phyloP scores from a whole-genome alignment of 2,113 vertebrate species.

The Muntiacus muntjak region DNA sequence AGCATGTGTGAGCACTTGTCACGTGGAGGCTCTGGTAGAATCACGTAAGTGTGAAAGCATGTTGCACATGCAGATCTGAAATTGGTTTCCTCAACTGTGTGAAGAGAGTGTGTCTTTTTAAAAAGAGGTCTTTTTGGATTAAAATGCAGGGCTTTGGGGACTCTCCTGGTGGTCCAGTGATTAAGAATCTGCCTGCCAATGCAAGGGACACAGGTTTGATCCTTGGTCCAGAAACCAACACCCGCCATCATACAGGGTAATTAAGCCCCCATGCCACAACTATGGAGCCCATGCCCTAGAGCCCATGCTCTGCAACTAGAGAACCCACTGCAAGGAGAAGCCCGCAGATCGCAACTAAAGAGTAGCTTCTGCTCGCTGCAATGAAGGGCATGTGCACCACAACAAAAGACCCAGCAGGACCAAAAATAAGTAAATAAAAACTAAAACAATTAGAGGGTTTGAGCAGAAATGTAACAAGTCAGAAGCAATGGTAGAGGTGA shows the following conservation, averaged over 20 bases:
- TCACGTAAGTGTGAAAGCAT: background rate
- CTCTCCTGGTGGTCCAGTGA: background rate
- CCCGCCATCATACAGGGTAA: background rate
- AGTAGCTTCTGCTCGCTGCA: background rate
- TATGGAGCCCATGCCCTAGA: background rate
- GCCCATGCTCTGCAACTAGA: rapidly evolving
- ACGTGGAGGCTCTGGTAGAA: background rate
- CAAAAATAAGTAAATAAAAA: background rate
- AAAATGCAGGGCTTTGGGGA: background rate
- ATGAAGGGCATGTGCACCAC: background rate
- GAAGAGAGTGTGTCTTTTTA: background rate
- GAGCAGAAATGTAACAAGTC: background rate
- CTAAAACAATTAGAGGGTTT: background rate
- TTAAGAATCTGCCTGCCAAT: background rate
- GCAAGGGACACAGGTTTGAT: background rate
- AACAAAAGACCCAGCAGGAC: background rate
- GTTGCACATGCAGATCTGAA: background rate
- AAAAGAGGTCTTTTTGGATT: background rate
- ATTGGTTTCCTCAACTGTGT: background rate
- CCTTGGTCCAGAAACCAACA: background rate
- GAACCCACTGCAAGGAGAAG: background rate
- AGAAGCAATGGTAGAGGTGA: background rate
- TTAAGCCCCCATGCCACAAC: background rate
- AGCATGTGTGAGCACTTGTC: background rate
- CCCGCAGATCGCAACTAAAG: rapidly evolving